These are phyloP conservation scores for Drosophila arizonae DNA, from an alignment of 1,140 invertebrate species.

Conservation along the genomic window DNA sequence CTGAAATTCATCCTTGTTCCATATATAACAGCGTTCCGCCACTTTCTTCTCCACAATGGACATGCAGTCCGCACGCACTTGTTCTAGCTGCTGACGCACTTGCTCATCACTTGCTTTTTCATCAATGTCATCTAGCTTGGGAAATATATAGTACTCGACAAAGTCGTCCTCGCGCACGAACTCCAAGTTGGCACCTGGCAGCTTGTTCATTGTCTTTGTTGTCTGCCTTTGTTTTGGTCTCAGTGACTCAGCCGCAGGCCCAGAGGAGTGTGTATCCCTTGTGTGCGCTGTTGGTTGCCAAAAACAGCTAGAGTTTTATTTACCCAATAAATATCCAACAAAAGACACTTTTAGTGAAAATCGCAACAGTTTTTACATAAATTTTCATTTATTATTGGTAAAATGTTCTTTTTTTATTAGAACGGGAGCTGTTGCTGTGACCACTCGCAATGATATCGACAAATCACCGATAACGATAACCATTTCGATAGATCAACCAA, in stretches of 20 bases:
- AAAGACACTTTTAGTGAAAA: background rate
- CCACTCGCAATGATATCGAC: slow-evolving; percentile 19
- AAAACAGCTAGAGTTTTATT: background rate
- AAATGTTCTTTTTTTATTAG: slow-evolving; percentile 15
- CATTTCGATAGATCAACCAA: background rate
- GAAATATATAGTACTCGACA: slow-evolving; percentile 88
- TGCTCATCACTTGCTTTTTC: slow-evolving; percentile 42
- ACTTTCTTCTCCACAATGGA: slow-evolving; percentile 81
- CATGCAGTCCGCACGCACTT: slow-evolving; percentile 83
- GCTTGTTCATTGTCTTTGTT: slow-evolving; percentile 60
- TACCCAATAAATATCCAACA: background rate
- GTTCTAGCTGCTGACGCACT: slow-evolving; percentile 71
- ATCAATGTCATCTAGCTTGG: slow-evolving; percentile 68
- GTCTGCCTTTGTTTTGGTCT: slow-evolving; percentile 34
- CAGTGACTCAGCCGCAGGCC: slow-evolving; percentile 35
- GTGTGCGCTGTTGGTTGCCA: background rate
- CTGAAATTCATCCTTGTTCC: slow-evolving; percentile 88
- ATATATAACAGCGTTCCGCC: slow-evolving; percentile 84
- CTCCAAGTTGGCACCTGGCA: slow-evolving; percentile 81
- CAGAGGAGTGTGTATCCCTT: slow-evolving; percentile 30
- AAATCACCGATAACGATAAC: slow-evolving; percentile 11
- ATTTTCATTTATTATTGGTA: slow-evolving; percentile 43
- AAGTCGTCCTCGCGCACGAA: slow-evolving; percentile 86
- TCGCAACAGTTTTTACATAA: slow-evolving; percentile 8
- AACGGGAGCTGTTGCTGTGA: slow-evolving; percentile 35